Percentiles rank a stretch among this genome's conserved stretches.
phyloP scores from a whole-genome alignment of 2,113 vertebrate genomes.

The Chloropsis hardwickii region DNA sequence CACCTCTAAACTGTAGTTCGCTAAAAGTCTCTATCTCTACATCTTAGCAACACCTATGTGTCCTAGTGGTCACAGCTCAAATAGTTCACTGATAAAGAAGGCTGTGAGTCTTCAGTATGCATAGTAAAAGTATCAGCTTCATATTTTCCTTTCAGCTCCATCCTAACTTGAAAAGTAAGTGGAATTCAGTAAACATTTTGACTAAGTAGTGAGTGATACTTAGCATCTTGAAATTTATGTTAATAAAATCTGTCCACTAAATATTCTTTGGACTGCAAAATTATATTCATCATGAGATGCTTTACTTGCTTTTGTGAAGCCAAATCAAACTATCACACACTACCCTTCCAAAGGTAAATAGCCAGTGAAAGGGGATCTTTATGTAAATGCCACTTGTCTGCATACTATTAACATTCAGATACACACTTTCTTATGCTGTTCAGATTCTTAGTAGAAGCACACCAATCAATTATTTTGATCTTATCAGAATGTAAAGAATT shows the following conservation, averaged over 20 bases:
- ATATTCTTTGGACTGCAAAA: not conserved
- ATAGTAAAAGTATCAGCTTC: not conserved
- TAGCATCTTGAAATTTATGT: not conserved
- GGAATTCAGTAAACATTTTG: not conserved
- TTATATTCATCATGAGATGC: not conserved
- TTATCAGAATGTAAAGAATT: slow-evolving; percentile 46
- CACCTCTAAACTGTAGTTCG: not conserved
- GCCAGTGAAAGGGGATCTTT: not conserved
- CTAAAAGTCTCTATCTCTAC: not conserved
- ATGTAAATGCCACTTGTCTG: slow-evolving; percentile 23
- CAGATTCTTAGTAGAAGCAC: slow-evolving; percentile 9
- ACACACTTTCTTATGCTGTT: slow-evolving; percentile 1
- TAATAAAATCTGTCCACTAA: not conserved
- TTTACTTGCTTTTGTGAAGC: not conserved
- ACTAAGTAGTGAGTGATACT: not conserved
- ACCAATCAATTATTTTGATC: slow-evolving; percentile 55
- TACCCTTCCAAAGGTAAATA: slow-evolving; percentile 36
- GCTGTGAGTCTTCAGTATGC: not conserved
- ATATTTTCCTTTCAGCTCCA: not conserved
- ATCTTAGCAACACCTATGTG: not conserved
- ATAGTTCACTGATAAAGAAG: not conserved
- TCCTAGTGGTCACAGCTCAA: not conserved
- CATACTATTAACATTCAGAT: slow-evolving; percentile 39
- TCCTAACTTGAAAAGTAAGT: not conserved
- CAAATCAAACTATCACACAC: not conserved